Conservation (phyloP, 2,888 invertebrate species). For the Dryococelus australis region DNA sequence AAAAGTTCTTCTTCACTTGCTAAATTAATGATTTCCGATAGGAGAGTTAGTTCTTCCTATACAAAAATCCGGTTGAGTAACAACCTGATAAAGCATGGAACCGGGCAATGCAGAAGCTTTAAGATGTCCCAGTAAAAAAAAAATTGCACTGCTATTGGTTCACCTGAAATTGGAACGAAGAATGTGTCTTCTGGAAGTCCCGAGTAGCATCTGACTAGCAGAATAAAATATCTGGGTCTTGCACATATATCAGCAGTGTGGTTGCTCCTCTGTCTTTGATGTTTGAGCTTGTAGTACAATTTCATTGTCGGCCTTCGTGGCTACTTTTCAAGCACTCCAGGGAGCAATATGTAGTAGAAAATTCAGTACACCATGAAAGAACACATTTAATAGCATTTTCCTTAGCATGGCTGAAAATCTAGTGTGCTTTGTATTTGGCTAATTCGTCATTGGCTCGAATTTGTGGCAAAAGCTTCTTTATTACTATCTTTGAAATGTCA, state of each 20-base stretch:
- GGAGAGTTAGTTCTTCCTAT: neutral
- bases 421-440: neutral
- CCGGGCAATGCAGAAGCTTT: conserved; percentile 26
- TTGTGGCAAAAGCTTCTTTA: conserved; percentile 21
- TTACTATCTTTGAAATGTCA: conserved; percentile 22
- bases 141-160: neutral
- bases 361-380: neutral
- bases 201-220: neutral
- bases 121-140: neutral
- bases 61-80: neutral
- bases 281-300: conserved; percentile 17
- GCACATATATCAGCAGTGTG: neutral
- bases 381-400: neutral
- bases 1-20: conserved; percentile 1
- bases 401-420: neutral
- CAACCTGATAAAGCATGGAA: conserved; percentile 11
- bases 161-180: neutral
- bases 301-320: conserved; percentile 17
- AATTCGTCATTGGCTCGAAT: neutral
- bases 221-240: conserved; percentile 19
- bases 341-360: neutral
- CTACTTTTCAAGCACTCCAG: conserved; percentile 12
- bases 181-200: conserved; percentile 12
- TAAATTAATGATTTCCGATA: conserved; percentile 27
- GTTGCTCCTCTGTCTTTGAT: conserved; percentile 16